Conservation (phyloP, 1,140 invertebrate species). For the Bathynomus jamesi region DNA sequence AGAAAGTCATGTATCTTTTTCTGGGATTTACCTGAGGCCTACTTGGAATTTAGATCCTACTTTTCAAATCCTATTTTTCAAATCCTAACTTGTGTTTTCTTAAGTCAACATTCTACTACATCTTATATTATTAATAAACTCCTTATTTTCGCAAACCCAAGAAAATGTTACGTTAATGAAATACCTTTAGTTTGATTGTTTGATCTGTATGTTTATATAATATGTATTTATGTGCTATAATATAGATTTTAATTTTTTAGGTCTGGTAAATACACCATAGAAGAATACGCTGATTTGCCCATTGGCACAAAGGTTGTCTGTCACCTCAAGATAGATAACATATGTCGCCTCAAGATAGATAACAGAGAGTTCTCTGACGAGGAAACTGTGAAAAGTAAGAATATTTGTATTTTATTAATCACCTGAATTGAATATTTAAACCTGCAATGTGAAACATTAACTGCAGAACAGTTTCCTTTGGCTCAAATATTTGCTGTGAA, state of each 20-base stretch:
- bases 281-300: slow-evolving; percentile 70
- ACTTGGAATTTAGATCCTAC: no score
- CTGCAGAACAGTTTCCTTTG: background rate
- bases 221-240: background rate
- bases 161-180: background rate
- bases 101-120: background rate
- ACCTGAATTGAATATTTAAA: slow-evolving; percentile 10
- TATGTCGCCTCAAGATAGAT: slow-evolving; percentile 78
- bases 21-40: no score
- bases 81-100: no score
- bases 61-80: no score
- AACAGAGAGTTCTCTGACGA: slow-evolving; percentile 83
- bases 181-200: background rate
- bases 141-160: background rate
- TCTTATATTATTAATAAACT: no score
- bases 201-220: background rate
- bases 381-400: slow-evolving; percentile 62
- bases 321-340: slow-evolving; percentile 74
- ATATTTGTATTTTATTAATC: slow-evolving; percentile 16
- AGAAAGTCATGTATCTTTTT: no score
- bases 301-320: slow-evolving; percentile 89
- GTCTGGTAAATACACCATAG: slow-evolving; percentile 74
- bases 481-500: background rate
- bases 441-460: background rate
- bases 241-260: slow-evolving; percentile 8